Evolutionary conservation across 2,888 invertebrate genomes (phyloP), one percentile per base, ranked within the genome.

Genomic region (Cephus pygmeus): DNA sequence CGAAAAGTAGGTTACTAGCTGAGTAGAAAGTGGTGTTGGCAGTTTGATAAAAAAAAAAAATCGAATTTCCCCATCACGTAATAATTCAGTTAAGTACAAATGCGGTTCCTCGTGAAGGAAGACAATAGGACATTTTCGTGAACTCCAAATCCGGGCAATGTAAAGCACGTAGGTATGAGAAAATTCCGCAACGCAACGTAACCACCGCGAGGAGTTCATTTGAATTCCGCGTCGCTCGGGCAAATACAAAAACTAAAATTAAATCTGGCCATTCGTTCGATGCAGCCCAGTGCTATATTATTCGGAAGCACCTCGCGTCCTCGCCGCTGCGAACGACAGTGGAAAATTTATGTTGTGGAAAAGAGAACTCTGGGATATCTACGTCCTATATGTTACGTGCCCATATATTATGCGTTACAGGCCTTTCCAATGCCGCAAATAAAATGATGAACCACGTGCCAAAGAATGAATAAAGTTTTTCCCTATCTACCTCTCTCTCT

Each of bases 231-330:
- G 69, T 69, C 6, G 33, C 69, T 69, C 69, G 12, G 76, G 71
- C 34, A 71, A 31, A 33, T 34, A 69, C 34, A 85, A 84, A 81
- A 80, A 80, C 76, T 81, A 77, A 85, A 88, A 87, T 87, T 84
- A 86, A 88, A 87, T 86, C 85, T 84, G 82, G 78, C 79, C 77
- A 81, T 80, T 83, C 81, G 77, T 69, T 77, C 81, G 75, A 79
- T 73, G 78, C 69, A 77, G 73, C 79, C 82, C 80, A 40, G 40
- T 15, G 79, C 82, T 81, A 81, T 80, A 83, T 83, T 82, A 83
- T 83, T 82, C 83, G 79, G 69, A 81, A 81, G 81, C 81, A 75
- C 79, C 80, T 77, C 77, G 69, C 75, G 78, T 81, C 81, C 79
- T 76, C 73, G 36, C 74, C 80, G 75, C 75, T 84, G 82, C 81